These are phyloP conservation scores for Hypsopygia costalis DNA, from an alignment of 2,888 invertebrate species.

Conservation along the genomic window DNA sequence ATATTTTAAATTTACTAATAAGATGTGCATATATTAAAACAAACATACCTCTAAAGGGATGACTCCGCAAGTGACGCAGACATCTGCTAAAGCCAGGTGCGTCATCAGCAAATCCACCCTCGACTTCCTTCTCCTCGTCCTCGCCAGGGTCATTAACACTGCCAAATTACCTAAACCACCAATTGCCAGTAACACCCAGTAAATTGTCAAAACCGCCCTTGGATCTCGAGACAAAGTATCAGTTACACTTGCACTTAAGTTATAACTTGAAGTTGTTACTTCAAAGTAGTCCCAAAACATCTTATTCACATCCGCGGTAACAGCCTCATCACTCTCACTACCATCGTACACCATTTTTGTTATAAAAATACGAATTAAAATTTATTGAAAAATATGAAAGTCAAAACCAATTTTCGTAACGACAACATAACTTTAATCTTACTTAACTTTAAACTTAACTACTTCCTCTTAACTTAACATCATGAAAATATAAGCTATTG, in stretches of 20 bases:
- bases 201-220: constrained; percentile 78
- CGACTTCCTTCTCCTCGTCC: constrained; percentile 83
- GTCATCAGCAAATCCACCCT: constrained; percentile 89
- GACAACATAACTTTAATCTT: too few relatives aligned
- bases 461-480: too few relatives aligned
- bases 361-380: neutral
- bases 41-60: constrained; percentile 85
- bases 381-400: neutral
- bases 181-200: constrained; percentile 81
- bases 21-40: too few relatives aligned
- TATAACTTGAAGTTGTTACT: constrained; percentile 20
- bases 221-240: constrained; percentile 41
- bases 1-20: too few relatives aligned
- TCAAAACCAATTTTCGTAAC: too few relatives aligned
- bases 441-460: too few relatives aligned
- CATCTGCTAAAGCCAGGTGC: constrained; percentile 88
- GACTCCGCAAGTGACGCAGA: constrained; percentile 90
- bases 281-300: constrained; percentile 67
- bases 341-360: constrained; percentile 34
- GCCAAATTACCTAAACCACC: constrained; percentile 87
- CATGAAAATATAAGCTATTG: too few relatives aligned
- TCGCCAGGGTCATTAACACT: constrained; percentile 83
- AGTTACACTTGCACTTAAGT: constrained; percentile 16
- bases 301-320: constrained; percentile 38
- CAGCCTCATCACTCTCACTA: constrained; percentile 17